Evolutionary conservation across 2,888 invertebrate species (phyloP).

Genomic region (Volucella inanis): DNA sequence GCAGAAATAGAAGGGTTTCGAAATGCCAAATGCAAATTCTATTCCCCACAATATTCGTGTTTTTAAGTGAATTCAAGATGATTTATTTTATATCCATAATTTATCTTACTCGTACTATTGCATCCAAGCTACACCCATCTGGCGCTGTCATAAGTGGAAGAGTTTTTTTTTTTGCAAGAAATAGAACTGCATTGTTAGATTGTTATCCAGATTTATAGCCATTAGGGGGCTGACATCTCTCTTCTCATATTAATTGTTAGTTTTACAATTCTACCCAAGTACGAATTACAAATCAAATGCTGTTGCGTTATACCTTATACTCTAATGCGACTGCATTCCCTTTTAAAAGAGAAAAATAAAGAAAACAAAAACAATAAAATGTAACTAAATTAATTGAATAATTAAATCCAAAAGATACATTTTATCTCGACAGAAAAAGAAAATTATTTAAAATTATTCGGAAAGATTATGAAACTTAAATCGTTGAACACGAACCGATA

Average conservation of each 20-base stretch:
- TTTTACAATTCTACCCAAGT: background rate
- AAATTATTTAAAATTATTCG: slow-evolving; percentile 39
- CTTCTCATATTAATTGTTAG: no score
- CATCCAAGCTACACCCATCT: no score
- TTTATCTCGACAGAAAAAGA: background rate
- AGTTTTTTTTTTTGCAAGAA: background rate
- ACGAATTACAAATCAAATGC: slow-evolving; percentile 11
- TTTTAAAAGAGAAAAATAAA: background rate
- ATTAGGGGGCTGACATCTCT: background rate
- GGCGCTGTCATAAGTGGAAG: no score
- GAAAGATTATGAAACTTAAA: slow-evolving; percentile 39
- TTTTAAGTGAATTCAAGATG: no score
- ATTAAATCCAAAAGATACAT: slow-evolving; percentile 16
- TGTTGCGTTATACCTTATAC: slow-evolving; percentile 13
- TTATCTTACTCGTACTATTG: no score
- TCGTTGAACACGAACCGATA: background rate
- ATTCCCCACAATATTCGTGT: no score
- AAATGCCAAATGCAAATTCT: no score
- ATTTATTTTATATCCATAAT: no score
- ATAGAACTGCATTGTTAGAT: background rate
- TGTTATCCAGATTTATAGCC: slow-evolving; percentile 13
- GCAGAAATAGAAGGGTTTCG: no score
- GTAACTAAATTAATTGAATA: background rate
- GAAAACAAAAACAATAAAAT: slow-evolving; percentile 7
- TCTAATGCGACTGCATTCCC: slow-evolving; percentile 6